Conservation (phyloP, 1,140 invertebrate species). For the Antheraea mylitta region DNA sequence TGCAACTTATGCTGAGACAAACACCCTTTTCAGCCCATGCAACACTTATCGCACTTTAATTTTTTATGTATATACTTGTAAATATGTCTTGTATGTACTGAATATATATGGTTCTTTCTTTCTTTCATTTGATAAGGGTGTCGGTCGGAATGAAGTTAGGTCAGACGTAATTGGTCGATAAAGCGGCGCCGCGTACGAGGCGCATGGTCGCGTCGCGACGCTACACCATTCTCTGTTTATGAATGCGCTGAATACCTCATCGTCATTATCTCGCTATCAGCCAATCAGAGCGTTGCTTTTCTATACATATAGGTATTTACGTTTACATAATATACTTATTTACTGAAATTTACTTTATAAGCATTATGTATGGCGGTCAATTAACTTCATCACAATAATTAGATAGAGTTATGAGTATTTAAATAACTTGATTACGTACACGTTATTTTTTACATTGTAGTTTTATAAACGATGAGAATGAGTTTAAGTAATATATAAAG, state of each 20-base stretch:
- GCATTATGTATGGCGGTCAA: not conserved
- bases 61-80: too few relatives aligned
- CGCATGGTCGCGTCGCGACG: constrained; percentile 22
- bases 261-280: constrained; percentile 29
- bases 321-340: constrained; percentile 1
- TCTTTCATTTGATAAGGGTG: not conserved
- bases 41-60: too few relatives aligned
- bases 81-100: too few relatives aligned
- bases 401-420: not conserved
- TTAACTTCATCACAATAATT: not conserved
- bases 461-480: too few relatives aligned
- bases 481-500: too few relatives aligned
- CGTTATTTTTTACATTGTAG: too few relatives aligned
- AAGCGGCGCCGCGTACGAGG: not conserved
- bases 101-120: too few relatives aligned
- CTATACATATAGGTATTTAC: not conserved
- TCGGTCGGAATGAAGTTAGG: not conserved
- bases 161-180: constrained; percentile 1
- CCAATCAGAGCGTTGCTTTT: constrained; percentile 28
- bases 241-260: constrained; percentile 20
- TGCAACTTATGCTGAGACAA: too few relatives aligned
- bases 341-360: constrained; percentile 2
- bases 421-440: too few relatives aligned
- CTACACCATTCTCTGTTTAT: constrained; percentile 19
- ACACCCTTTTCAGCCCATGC: too few relatives aligned